phyloP scores from a whole-genome alignment of 1,140 invertebrate genomes.

The Magallana ariakensis region DNA sequence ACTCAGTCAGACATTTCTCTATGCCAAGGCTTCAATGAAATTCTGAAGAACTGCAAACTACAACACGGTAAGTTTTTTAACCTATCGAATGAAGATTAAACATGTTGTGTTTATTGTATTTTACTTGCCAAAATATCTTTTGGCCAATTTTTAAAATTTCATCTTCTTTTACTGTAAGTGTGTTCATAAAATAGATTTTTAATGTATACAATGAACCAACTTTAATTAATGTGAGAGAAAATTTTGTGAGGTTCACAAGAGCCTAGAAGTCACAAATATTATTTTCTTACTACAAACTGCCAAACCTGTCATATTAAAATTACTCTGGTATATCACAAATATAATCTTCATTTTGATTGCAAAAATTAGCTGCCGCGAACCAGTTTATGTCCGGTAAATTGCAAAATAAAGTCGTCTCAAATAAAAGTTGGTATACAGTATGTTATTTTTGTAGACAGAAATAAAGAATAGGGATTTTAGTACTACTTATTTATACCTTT shows the following conservation, averaged over 20 bases:
- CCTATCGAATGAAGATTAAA: not conserved
- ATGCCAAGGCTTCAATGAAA: constrained; percentile 78
- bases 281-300: too few species aligned
- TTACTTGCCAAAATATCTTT: not conserved
- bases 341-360: too few species aligned
- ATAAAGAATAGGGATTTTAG: not conserved
- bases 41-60: constrained; percentile 76
- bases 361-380: too few species aligned
- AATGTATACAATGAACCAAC: too few species aligned
- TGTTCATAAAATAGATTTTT: not conserved
- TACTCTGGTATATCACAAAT: too few species aligned
- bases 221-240: too few species aligned
- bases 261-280: too few species aligned
- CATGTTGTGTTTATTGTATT: not conserved
- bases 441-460: not conserved
- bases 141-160: not conserved
- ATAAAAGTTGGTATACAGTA: not conserved
- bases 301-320: too few species aligned
- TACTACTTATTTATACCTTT: not conserved
- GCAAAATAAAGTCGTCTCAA: not conserved
- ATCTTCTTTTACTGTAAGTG: not conserved
- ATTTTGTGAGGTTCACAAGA: too few species aligned
- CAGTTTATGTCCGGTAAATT: not conserved
- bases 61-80: constrained; percentile 71
- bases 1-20: constrained; percentile 75